Evolutionary conservation across 2,888 invertebrate genomes (phyloP), one percentile per base, ranked within the genome.

Genomic region (Thysanoteuthis rhombus): DNA sequence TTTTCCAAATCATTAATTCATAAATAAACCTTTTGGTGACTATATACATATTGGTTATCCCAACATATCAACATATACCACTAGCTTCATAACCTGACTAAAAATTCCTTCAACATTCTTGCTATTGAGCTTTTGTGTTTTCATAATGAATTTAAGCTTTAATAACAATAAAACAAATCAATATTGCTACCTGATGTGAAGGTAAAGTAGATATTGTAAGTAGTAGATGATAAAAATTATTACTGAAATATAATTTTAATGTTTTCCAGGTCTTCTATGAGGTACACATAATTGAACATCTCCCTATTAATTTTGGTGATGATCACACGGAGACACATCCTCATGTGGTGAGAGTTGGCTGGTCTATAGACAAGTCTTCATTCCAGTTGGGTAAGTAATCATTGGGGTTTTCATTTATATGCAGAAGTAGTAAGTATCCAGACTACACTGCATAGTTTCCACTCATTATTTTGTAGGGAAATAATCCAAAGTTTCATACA

Each of bases 261-360:
- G 90, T 93, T 92, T 95, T 96, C 32, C 95, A 97, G 96, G 95
- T 96, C 38, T 96, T 96, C 94, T 97, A 95, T 95, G 97, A 97
- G 94, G 96, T 96, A 16, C 96, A 96, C 92, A 94, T 97, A 58
- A 95, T 94, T 94, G 97, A 97, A 52, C 97, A 98, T 95, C 95
- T 98, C 94, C 97, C 97, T 40, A 97, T 97, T 91, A 97, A 97
- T 93, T 97, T 97, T 95, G 96, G 96, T 28, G 96, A 96, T 93
- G 96, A 96, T 94, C 97, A 97, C 94, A 95, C 96, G 94, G 97
- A 97, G 95, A 96, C 97, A 0, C 97, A 98, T 92, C 97, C 98
- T 1, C 98, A 98, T 95, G 98, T 98, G 0, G 97, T 99, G 93
- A 97, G 99, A 94, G 97, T 99, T 32, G 99, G 99, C 28, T 99